Conservation (phyloP, 2,113 vertebrate species). For the Nettapus auritus region DNA sequence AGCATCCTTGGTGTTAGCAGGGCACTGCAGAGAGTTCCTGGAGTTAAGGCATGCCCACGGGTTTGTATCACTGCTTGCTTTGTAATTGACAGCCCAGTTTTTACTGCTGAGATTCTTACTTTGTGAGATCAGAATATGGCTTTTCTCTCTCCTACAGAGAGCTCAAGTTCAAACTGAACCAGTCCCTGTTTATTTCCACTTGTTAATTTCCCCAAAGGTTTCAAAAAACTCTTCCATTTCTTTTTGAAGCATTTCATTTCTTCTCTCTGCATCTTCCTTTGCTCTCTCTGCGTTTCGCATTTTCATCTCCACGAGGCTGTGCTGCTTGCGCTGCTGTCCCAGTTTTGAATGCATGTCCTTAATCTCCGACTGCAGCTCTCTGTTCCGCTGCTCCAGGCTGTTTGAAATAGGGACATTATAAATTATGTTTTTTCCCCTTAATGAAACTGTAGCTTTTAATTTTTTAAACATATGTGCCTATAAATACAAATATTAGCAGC, state of each 20-base stretch:
- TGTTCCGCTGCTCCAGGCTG: slow-evolving; percentile 83
- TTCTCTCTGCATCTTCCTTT: slow-evolving; percentile 73
- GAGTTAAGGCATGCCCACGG: neutral
- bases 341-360: slow-evolving; percentile 71
- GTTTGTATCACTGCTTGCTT: neutral
- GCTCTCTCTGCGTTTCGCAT: slow-evolving; percentile 76
- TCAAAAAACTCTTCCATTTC: slow-evolving; percentile 86
- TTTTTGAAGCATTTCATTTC: slow-evolving; percentile 78
- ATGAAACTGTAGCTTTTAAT: neutral
- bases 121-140: neutral
- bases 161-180: slow-evolving; percentile 36
- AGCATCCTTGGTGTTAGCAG: neutral
- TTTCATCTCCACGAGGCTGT: slow-evolving; percentile 74
- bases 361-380: slow-evolving; percentile 76
- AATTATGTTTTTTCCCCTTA: neutral
- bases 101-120: neutral
- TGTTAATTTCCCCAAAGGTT: slow-evolving; percentile 81
- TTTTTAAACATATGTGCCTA: neutral
- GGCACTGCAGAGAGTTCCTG: neutral
- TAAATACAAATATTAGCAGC: neutral
- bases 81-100: accelerated
- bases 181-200: slow-evolving; percentile 74
- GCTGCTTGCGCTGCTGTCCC: slow-evolving; percentile 76
- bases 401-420: neutral
- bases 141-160: neutral